Base-by-base conservation (phyloP, 2,888 invertebrate species). In the Taphrorychus bicolor region DNA sequence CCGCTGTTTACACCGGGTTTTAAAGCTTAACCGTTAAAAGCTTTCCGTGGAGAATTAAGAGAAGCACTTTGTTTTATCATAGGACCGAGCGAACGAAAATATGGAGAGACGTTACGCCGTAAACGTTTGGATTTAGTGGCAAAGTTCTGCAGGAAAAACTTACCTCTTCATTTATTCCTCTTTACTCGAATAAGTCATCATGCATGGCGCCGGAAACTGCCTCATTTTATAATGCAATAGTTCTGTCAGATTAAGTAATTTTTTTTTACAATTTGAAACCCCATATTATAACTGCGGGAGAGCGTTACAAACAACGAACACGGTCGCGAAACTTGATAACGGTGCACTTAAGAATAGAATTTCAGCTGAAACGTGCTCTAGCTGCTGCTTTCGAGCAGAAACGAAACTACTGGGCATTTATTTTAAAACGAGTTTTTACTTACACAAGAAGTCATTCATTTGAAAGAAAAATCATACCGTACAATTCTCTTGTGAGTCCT, bases 31-130 rank as follows among this genome's bases (percentile, higher is more conserved):
- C 51, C 19, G 51, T 51, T 18, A 51, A 51, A 51, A 51, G 51
- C 22, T 51, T 51, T 45, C 45, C 9, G 45, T 14, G 14, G 45
- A 45, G 45, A 45, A 45, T 45, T 51, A 51, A 18, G 51, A 22
- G 22, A 51, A 51, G 51, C 19, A 51, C 51, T 51, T 51, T 51
- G 21, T n/a, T 51, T 51, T 21, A 51, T 19, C 51, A 51, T 51
- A 19, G 19, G 9, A 51, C 11, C 14, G 45, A 17, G 16, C 14
- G 45, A 45, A 45, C 45, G 45, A 45, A 45, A 45, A 45, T 17
- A 45, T 17, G 16, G 45, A 5, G 5, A 14, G 45, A 45, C 45
- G 14, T 45, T n/a, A 45, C 17, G 32, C 3, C 11, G 32, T 11
- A 32, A 32, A n/a, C n/a, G n/a, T 32, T 32, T 32, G 9, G 32